phyloP scores from a whole-genome alignment of 2,113 vertebrate species.

The Cynoglossus semilaevis region DNA sequence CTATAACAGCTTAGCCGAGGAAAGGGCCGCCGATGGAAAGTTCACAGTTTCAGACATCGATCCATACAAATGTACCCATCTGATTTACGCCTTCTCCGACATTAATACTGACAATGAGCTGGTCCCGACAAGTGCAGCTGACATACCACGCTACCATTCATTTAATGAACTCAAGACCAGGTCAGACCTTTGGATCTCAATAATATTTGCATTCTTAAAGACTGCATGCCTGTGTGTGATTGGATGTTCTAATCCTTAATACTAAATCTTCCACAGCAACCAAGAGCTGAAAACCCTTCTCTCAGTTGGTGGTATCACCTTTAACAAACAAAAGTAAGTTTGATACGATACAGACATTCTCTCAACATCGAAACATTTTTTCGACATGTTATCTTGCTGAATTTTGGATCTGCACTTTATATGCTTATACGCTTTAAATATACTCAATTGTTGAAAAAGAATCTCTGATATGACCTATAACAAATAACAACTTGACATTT shows the following conservation, averaged over 20 bases:
- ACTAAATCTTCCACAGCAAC: conserved; percentile 63
- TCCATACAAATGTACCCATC: conserved; percentile 75
- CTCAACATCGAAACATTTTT: too few relatives aligned
- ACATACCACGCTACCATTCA: conserved; percentile 65
- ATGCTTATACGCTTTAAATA: too few relatives aligned
- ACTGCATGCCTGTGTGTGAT: neutral
- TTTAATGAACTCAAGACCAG: conserved; percentile 79
- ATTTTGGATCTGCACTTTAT: too few relatives aligned
- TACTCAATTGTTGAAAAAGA: too few relatives aligned
- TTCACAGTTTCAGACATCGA: conserved; percentile 71
- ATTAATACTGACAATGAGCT: conserved; percentile 72
- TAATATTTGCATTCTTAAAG: neutral
- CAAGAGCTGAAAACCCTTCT: conserved; percentile 76
- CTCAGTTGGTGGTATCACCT: conserved; percentile 79
- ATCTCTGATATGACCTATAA: too few relatives aligned
- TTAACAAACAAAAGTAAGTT: conserved; percentile 74
- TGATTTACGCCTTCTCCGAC: conserved; percentile 80
- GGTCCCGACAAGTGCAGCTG: conserved; percentile 70
- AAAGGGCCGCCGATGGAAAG: conserved; percentile 60
- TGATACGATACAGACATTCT: neutral
- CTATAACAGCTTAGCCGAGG: conserved; percentile 81
- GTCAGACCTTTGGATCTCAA: conserved; percentile 37
- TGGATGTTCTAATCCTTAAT: neutral
- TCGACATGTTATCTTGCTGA: too few relatives aligned
- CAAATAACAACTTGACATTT: too few relatives aligned